Percentiles rank a stretch among this genome's conserved stretches.
Conservation (phyloP, 1,140 invertebrate species). For the Phymorhynchus buccinoides region DNA sequence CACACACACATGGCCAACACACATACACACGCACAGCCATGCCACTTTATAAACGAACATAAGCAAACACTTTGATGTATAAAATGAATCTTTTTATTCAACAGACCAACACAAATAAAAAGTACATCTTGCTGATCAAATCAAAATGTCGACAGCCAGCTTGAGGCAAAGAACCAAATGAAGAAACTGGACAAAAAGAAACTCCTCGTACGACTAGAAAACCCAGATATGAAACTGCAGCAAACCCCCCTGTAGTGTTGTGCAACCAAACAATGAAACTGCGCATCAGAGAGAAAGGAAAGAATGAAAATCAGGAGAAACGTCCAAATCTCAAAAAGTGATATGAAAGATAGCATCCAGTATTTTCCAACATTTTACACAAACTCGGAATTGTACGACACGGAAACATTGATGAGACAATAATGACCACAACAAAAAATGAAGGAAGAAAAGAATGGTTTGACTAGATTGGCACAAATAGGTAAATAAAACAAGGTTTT, state of each 20-base stretch:
- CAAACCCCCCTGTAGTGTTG: neutral
- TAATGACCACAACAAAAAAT: neutral
- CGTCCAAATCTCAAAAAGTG: neutral
- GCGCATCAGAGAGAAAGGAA: neutral
- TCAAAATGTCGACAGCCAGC: conserved; percentile 18
- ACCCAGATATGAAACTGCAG: conserved; percentile 7
- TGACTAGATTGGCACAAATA: neutral
- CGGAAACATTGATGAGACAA: too few relatives aligned
- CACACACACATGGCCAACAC: neutral
- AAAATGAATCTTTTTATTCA: conserved; percentile 38
- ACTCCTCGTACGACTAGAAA: conserved; percentile 26
- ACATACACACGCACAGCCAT: neutral
- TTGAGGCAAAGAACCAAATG: neutral
- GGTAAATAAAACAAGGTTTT: neutral
- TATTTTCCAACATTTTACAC: neutral
- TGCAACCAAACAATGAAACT: neutral
- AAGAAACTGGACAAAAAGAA: conserved; percentile 20
- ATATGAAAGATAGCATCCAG: neutral
- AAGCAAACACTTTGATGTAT: neutral
- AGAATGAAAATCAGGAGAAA: neutral
- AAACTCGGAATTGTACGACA: conserved; percentile 6
- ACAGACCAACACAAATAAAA: conserved; percentile 30
- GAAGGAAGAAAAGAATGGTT: neutral
- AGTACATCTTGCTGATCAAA: conserved; percentile 17
- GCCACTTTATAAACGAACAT: neutral